Evolutionary conservation across 2,113 vertebrate genomes (phyloP).

Genomic region (Solea solea): DNA sequence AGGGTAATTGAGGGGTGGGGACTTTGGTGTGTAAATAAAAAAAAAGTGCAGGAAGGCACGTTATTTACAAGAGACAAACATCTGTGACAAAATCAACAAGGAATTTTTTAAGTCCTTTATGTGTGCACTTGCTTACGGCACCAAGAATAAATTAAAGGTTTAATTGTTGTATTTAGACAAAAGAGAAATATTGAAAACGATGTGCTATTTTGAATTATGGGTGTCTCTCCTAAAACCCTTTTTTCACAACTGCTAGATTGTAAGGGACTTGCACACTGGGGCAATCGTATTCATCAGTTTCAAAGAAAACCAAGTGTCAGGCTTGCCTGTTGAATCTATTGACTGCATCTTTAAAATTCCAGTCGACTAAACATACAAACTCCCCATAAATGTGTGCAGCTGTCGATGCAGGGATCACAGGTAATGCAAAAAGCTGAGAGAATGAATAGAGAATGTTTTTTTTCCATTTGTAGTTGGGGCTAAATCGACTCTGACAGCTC

Average conservation of each 20-base stretch:
- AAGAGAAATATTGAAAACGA: background rate
- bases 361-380: conserved; percentile 48
- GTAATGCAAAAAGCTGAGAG: conserved; percentile 45
- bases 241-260: conserved; percentile 34
- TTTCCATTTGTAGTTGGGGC: conserved; percentile 58
- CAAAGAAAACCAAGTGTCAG: conserved; percentile 37
- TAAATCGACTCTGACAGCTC: conserved; percentile 53
- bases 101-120: conserved; percentile 11
- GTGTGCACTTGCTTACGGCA: conserved; percentile 9
- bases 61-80: conserved; percentile 45
- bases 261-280: conserved; percentile 3
- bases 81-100: conserved; percentile 36
- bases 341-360: conserved; percentile 25
- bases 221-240: conserved; percentile 21
- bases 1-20: conserved; percentile 17
- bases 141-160: background rate
- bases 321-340: conserved; percentile 34
- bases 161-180: conserved; percentile 17
- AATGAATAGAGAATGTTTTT: conserved; percentile 47
- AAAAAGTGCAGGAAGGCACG: conserved; percentile 22
- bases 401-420: conserved; percentile 29
- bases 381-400: conserved; percentile 3
- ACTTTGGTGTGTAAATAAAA: conserved; percentile 38
- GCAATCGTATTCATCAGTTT: conserved; percentile 30
- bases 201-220: conserved; percentile 25